Percentiles rank a stretch among this genome's conserved stretches.
These are phyloP conservation scores for Manacus vitellinus DNA, from an alignment of 2,113 vertebrate species.

Conservation along the genomic window DNA sequence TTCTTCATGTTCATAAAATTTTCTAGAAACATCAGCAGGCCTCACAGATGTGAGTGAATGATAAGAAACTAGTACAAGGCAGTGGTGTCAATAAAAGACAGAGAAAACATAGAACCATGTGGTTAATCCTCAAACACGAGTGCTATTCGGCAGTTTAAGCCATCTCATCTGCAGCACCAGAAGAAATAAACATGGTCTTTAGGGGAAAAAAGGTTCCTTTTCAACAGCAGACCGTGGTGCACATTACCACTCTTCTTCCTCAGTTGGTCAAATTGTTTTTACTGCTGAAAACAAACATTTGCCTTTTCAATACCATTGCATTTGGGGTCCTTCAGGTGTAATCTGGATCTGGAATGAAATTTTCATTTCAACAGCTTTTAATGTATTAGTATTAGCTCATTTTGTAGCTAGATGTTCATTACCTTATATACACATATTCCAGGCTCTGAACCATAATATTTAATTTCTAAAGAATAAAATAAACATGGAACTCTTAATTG, in stretches of 20 bases:
- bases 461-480: background rate
- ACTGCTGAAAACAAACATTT: conserved; percentile 75
- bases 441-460: background rate
- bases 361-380: background rate
- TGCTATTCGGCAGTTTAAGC: background rate
- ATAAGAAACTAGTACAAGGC: background rate
- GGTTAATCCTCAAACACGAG: background rate
- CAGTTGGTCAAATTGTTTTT: conserved; percentile 76
- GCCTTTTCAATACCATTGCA: conserved; percentile 68
- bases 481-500: background rate
- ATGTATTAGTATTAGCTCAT: background rate
- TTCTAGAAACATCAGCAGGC: background rate
- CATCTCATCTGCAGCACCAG: background rate
- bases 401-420: background rate
- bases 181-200: background rate
- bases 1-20: background rate
- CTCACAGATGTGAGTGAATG: background rate
- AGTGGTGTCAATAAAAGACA: background rate
- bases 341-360: conserved; percentile 71
- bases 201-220: background rate
- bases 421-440: background rate
- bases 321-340: conserved; percentile 74
- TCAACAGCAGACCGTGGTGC: background rate
- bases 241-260: conserved; percentile 64
- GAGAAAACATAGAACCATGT: background rate